phyloP scores from a whole-genome alignment of 2,113 vertebrate species.

The Protobothrops mucrosquamatus region DNA sequence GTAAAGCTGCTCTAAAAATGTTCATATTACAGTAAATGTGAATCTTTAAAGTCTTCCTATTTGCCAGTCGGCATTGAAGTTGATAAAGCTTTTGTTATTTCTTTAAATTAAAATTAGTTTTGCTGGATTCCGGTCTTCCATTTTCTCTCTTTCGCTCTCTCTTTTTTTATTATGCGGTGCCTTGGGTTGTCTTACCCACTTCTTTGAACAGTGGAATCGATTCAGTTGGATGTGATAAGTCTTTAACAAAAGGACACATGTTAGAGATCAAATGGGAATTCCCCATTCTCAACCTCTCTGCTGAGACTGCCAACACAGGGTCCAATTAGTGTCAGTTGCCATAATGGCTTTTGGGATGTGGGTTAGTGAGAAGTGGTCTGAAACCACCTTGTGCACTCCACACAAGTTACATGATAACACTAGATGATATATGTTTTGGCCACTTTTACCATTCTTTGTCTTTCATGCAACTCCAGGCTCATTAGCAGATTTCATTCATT shows the following conservation, averaged over 20 bases:
- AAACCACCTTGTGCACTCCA: neutral
- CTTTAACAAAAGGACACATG: slow-evolving; percentile 9
- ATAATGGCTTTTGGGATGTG: neutral
- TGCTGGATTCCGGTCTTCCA: neutral
- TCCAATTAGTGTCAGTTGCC: neutral
- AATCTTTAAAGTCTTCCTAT: neutral
- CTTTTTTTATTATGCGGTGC: neutral
- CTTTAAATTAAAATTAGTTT: neutral
- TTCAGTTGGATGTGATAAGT: neutral
- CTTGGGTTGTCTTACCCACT: neutral
- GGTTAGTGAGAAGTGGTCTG: neutral
- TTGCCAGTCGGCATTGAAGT: neutral
- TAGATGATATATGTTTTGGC: neutral
- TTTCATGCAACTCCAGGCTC: neutral
- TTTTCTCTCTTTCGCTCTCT: neutral
- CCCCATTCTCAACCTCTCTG: neutral
- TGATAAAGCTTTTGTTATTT: neutral
- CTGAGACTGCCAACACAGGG: neutral
- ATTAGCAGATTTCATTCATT: neutral
- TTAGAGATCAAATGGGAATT: neutral
- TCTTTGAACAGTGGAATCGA: neutral
- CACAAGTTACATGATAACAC: neutral
- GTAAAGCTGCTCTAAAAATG: neutral
- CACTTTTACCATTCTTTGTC: neutral
- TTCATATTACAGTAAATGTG: neutral